A percentile compares a stretch with the other conserved stretches of the same genome.
Conservation (phyloP, 1,140 invertebrate genomes). For the Aricia agestis region DNA sequence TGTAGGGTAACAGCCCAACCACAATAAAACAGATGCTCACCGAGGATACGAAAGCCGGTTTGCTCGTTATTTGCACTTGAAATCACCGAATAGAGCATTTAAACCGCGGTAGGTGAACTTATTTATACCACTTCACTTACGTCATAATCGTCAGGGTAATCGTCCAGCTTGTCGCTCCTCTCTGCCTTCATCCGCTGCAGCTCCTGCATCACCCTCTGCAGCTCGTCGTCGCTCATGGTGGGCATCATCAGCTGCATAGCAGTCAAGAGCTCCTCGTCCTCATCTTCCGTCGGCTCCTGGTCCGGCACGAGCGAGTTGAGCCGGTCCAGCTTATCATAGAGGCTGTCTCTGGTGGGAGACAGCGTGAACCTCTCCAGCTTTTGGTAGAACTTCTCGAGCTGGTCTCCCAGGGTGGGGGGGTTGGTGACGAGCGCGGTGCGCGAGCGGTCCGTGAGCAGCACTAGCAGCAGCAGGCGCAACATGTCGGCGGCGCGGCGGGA, state of each 20-base stretch:
- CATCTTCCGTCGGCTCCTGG: conserved; percentile 41
- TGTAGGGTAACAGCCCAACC: not conserved
- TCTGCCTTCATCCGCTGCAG: conserved; percentile 48
- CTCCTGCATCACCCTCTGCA: conserved; percentile 45
- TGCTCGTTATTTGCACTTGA: not conserved
- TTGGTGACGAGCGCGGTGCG: conserved; percentile 50
- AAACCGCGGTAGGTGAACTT: not conserved
- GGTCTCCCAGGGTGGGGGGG: conserved; percentile 44
- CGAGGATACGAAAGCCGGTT: not conserved
- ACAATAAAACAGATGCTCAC: not conserved
- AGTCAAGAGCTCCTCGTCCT: conserved; percentile 56
- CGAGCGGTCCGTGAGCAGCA: conserved; percentile 39
- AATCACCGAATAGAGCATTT: not conserved
- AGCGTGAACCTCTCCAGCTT: conserved; percentile 53
- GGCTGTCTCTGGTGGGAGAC: conserved; percentile 35
- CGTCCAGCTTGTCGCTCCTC: conserved; percentile 39
- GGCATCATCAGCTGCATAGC: conserved; percentile 53
- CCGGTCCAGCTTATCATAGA: conserved; percentile 52
- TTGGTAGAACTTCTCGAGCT: conserved; percentile 50
- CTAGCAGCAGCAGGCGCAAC: conserved; percentile 43
- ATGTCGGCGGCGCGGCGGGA: conserved; percentile 41
- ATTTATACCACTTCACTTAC: conserved; percentile 36
- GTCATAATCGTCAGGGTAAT: conserved; percentile 48
- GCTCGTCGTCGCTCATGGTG: conserved; percentile 43
- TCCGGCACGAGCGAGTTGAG: conserved; percentile 49